These are phyloP conservation scores for Eremobia ochroleuca DNA, from an alignment of 2,888 invertebrate species.

Conservation along the genomic window DNA sequence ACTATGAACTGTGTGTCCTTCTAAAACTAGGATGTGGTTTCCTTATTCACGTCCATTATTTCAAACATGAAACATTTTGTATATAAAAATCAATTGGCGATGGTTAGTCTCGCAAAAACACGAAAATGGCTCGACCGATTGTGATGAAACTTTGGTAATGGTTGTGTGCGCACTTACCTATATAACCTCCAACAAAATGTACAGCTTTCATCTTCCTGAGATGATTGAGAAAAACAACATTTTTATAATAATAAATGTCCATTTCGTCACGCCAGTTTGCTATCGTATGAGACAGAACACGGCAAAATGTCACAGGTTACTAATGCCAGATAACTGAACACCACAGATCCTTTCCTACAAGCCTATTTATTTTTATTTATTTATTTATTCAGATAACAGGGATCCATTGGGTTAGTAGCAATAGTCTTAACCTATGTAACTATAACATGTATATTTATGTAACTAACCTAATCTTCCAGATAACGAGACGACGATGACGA, in stretches of 20 bases:
- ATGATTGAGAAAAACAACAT: neutral
- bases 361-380: too few relatives aligned
- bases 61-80: neutral
- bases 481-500: conserved; percentile 82
- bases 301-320: neutral
- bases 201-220: neutral
- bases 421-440: too few relatives aligned
- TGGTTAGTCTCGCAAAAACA: too few relatives aligned
- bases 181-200: neutral
- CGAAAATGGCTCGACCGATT: too few relatives aligned
- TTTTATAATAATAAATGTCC: neutral
- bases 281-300: neutral
- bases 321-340: neutral
- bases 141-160: too few relatives aligned
- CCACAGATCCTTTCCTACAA: neutral
- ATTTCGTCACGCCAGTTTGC: neutral
- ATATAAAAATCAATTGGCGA: too few relatives aligned
- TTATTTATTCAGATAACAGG: too few relatives aligned
- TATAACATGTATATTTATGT: too few relatives aligned
- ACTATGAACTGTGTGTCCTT: neutral
- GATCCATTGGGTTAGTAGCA: too few relatives aligned
- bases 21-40: neutral
- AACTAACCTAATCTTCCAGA: conserved; percentile 75
- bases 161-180: too few relatives aligned
- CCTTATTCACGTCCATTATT: neutral